Evolutionary conservation across 1,140 invertebrate genomes (phyloP), one percentile per base, ranked within the genome.

Genomic region (Olivierus martensii): DNA sequence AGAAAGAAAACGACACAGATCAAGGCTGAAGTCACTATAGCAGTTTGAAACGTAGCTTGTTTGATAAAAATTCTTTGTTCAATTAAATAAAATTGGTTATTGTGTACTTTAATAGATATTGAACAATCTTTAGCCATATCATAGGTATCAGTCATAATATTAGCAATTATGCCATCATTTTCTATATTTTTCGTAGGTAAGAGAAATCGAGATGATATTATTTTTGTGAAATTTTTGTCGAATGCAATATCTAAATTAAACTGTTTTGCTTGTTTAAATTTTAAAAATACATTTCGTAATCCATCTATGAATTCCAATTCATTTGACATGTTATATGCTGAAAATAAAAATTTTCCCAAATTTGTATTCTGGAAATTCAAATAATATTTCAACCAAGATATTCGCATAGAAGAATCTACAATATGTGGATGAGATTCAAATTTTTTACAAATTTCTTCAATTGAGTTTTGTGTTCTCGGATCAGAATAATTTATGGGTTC

Each of bases 1-100:
- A 97, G 79, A 59, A 94, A 84, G 0, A 89, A 89, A 17, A 95
- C 87, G 22, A 95, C 70, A 80, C 95, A 90, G 89, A 98, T 96
- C 34, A 91, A 84, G 1, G 82, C 69, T 0, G 90, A 87, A 14
- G 91, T 91, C 47, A 93, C 83, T 0, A 87, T 76, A 71, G 96
- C 87, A 54, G 89, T 86, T 62, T 95, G 90, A 7, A 97, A 78
- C 2, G 89, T 43, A 22, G 21, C 21, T 4, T 43, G 7, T 18
- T 22, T 17, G 41, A 43, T 43, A 3, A 43, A 9, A 43, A 93
- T 1, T 87, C 88, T 0, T 88, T 87, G 28, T 86, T 76, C 2
- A 96, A 73, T 94, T 88, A 62, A 90, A 94, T 1, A 92, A 87
- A 9, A 82, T 87, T 43, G 21, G 9, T 4, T 18, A 43, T 43